phyloP scores from a whole-genome alignment of 2,888 invertebrate species.

The Mycalesis mineus region DNA sequence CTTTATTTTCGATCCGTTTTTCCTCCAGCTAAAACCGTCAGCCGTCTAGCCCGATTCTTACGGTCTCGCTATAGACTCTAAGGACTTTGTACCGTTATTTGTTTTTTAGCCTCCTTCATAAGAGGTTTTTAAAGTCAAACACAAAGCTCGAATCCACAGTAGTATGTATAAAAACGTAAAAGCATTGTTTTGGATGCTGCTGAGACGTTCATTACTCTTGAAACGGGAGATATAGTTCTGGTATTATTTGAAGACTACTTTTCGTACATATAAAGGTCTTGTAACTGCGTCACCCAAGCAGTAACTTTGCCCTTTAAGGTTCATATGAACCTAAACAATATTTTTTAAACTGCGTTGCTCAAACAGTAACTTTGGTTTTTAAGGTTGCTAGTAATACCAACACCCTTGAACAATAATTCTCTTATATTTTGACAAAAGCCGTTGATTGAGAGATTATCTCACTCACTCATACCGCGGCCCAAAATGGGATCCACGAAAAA shows the following conservation, averaged over 20 bases:
- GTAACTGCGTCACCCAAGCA: no score
- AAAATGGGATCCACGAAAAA: no score
- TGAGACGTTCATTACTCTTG: slow-evolving; percentile 1
- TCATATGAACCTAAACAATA: no score
- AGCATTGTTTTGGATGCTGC: slow-evolving; percentile 10
- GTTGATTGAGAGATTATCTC: no score
- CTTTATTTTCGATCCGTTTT: slow-evolving; percentile 72
- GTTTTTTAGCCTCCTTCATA: slow-evolving; percentile 34
- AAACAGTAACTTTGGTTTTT: no score
- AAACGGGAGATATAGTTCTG: background rate
- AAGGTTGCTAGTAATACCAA: no score
- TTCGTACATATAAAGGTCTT: background rate
- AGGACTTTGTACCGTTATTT: slow-evolving; percentile 38
- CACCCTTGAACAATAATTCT: no score
- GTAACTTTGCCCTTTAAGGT: no score
- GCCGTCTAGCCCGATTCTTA: slow-evolving; percentile 69
- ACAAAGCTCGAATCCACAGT: slow-evolving; percentile 23
- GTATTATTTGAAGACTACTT: background rate
- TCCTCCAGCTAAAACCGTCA: slow-evolving; percentile 68
- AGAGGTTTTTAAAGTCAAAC: slow-evolving; percentile 28
- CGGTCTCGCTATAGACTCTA: slow-evolving; percentile 49
- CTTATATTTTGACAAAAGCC: no score
- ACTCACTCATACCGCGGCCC: no score
- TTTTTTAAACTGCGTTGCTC: no score
- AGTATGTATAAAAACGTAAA: slow-evolving; percentile 1